Base-by-base conservation (phyloP, 2,888 invertebrate species). In the Buathra laborator region DNA sequence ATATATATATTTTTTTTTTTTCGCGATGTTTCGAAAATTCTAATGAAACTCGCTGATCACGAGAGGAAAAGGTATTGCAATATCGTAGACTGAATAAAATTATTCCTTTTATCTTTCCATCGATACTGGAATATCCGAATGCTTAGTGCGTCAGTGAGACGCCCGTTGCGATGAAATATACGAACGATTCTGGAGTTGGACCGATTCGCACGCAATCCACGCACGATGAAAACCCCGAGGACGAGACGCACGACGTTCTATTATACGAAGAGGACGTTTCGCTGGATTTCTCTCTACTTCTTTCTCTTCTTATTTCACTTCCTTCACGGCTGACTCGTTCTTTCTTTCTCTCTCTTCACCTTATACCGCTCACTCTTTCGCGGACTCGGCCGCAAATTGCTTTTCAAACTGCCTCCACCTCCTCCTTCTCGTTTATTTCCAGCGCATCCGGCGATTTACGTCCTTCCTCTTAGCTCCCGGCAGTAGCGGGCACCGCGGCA, bases 391-490 rank as follows among this genome's bases (percentile, higher is more conserved):
- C 83, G 86, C 87, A 88, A 88, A 88, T 88, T 88, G 88, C 88
- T 85, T 85, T 83, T 83, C 87, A 85, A 86, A 85, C 85, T 81
- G 81, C 84, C 85, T 86, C 86, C 84, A 82, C 86, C 88, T 86
- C 86, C 84, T 87, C 82, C 78, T 88, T 86, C 84, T 88, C 89
- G 87, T 72, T 84, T 84, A 88, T 89, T 89, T 89, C 79, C 87
- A 85, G 84, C 82, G 83, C 85, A 88, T 90, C 89, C 90, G 89
- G 88, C 86, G 89, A 88, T 88, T 88, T 87, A 84, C 84, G 84
- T 86, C 81, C 86, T 79, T 85, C 66, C 82, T 83, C 80, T 56
- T 59, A 51, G 81, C 84, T 84, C 78, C 78, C 62, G 84, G 86
- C 83, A 43, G 59, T 70, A 68, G 79, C 64, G 66, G 67, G 66